phyloP scores from a whole-genome alignment of 2,888 invertebrate genomes.

The Mayetiola destructor region DNA sequence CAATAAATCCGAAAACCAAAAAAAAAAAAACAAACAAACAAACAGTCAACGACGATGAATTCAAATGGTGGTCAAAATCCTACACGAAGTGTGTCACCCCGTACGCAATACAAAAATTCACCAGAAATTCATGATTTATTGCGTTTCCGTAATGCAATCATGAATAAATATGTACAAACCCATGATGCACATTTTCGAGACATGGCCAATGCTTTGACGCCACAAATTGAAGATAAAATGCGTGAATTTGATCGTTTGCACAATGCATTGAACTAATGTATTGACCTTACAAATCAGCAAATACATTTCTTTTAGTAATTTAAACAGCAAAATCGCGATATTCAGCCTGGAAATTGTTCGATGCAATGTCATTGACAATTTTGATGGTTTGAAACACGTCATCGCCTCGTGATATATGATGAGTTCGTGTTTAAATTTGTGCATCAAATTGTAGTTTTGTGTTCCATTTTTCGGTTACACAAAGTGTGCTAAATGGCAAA shows the following conservation, averaged over 20 bases:
- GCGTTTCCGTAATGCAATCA: conserved; percentile 12
- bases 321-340: too few species aligned
- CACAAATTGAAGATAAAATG: conserved; percentile 15
- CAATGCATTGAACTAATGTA: conserved; percentile 6
- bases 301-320: too few species aligned
- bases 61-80: neutral
- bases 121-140: conserved; percentile 14
- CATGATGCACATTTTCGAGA: conserved; percentile 11
- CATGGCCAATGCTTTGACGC: conserved; percentile 13
- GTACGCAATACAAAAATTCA: conserved; percentile 4
- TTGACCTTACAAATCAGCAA: too few species aligned
- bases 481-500: too few species aligned
- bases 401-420: too few species aligned
- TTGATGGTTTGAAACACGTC: too few species aligned
- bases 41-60: conserved; percentile 4
- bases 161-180: conserved; percentile 13
- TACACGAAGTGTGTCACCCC: neutral
- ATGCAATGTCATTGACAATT: too few species aligned
- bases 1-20: neutral
- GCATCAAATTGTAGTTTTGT: too few species aligned
- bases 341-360: too few species aligned
- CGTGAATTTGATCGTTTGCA: conserved; percentile 7
- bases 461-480: too few species aligned
- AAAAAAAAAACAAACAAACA: neutral
- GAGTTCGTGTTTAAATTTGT: too few species aligned